Conservation (phyloP, 2,113 vertebrate genomes). For the Cepphus grylle region DNA sequence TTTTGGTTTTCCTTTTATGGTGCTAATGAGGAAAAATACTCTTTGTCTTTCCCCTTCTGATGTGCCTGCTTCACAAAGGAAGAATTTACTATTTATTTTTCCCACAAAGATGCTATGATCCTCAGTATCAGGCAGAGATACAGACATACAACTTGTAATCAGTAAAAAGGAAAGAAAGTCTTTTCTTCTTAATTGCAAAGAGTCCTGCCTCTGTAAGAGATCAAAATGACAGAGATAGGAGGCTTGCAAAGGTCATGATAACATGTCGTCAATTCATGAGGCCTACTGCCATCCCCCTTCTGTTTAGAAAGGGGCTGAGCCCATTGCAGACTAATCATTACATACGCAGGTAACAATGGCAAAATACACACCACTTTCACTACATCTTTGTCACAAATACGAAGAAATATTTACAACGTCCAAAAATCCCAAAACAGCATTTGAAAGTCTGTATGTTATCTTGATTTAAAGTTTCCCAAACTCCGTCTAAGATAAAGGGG, state of each 20-base stretch:
- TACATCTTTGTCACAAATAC: not conserved
- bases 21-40: not conserved
- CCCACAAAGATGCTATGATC: not conserved
- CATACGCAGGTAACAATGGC: not conserved
- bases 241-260: conserved; percentile 40
- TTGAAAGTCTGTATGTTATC: not conserved
- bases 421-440: not conserved
- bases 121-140: not conserved
- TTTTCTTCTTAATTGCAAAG: conserved; percentile 9
- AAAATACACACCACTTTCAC: not conserved
- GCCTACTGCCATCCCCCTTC: not conserved
- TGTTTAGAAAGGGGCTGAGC: not conserved
- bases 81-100: not conserved
- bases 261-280: conserved; percentile 6
- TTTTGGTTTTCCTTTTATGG: not conserved
- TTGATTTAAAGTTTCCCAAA: not conserved
- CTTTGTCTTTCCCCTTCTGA: not conserved
- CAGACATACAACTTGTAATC: not conserved
- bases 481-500: not conserved
- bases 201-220: conserved; percentile 14
- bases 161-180: not conserved
- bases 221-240: conserved; percentile 29
- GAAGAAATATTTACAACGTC: not conserved
- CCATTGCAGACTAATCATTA: not conserved
- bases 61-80: not conserved